A percentile compares a stretch with the other conserved stretches of the same genome.
Evolutionary conservation across 2,888 invertebrate genomes (phyloP).

Genomic region (Trachelus tabidus): DNA sequence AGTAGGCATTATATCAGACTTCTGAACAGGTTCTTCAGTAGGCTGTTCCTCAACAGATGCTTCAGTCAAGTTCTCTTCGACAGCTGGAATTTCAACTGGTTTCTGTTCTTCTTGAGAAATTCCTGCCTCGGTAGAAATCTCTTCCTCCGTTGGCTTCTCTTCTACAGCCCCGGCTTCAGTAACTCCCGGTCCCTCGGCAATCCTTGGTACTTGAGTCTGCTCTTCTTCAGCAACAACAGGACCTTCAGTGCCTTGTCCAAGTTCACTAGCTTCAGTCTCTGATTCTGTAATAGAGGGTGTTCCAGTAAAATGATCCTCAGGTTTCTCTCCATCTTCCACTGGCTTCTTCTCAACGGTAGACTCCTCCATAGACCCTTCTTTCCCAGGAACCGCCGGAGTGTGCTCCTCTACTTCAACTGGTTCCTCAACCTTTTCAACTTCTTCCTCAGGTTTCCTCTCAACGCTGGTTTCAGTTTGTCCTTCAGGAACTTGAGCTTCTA

Average conservation of each 20-base stretch:
- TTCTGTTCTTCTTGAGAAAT: conserved; percentile 18
- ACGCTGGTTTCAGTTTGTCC: conserved; percentile 6
- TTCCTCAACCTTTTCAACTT: conserved; percentile 16
- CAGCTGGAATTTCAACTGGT: conserved; percentile 19
- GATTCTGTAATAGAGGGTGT: not conserved
- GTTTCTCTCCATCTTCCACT: not conserved
- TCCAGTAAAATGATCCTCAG: not conserved
- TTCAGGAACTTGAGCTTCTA: conserved; percentile 32
- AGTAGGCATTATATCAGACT: conserved; percentile 7
- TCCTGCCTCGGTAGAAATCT: conserved; percentile 17
- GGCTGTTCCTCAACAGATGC: conserved; percentile 20
- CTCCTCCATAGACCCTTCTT: not conserved
- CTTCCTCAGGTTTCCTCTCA: conserved; percentile 18
- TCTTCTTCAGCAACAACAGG: conserved; percentile 5
- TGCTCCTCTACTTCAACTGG: conserved; percentile 8
- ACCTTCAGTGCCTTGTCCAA: conserved; percentile 3
- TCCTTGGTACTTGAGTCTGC: not conserved
- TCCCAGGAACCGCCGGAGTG: not conserved
- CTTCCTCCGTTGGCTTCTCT: conserved; percentile 24
- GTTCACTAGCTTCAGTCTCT: conserved; percentile 1
- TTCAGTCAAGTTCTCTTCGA: conserved; percentile 27
- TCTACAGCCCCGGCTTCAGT: conserved; percentile 16
- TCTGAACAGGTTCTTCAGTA: conserved; percentile 29
- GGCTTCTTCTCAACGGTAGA: not conserved
- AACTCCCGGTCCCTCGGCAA: conserved; percentile 7